These are phyloP conservation scores for Litocranius walleri DNA, from an alignment of 2,113 vertebrate species.

Conservation along the genomic window DNA sequence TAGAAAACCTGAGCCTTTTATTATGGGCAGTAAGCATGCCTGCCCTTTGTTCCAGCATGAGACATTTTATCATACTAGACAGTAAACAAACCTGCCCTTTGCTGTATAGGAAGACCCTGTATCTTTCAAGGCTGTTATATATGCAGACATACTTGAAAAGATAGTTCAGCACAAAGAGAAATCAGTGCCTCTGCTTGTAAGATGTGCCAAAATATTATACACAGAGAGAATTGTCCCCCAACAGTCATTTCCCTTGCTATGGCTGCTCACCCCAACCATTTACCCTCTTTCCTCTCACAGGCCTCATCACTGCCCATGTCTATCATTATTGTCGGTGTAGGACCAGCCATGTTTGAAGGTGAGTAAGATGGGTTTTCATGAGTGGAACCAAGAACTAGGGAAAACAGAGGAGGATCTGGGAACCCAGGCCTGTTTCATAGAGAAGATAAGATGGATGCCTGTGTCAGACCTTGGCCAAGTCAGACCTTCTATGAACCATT, in stretches of 20 bases:
- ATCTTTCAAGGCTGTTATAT: neutral
- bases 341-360: conserved; percentile 98
- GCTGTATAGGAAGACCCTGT: neutral
- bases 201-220: neutral
- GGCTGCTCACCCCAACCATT: neutral
- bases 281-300: conserved; percentile 75
- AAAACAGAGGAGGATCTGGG: neutral
- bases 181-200: neutral
- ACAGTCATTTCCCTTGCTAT: neutral
- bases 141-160: neutral
- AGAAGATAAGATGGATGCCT: neutral
- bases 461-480: neutral
- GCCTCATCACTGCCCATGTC: conserved; percentile 96
- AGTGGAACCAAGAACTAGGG: neutral
- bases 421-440: neutral
- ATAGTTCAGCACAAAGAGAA: neutral
- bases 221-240: neutral
- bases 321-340: conserved; percentile 97
- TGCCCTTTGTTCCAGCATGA: neutral
- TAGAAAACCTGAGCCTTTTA: neutral
- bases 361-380: conserved; percentile 68
- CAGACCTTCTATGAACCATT: neutral
- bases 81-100: neutral
- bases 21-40: neutral
- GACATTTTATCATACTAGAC: neutral